phyloP scores from a whole-genome alignment of 2,888 invertebrate genomes.

The Gastracanthus pulcherrimus region DNA sequence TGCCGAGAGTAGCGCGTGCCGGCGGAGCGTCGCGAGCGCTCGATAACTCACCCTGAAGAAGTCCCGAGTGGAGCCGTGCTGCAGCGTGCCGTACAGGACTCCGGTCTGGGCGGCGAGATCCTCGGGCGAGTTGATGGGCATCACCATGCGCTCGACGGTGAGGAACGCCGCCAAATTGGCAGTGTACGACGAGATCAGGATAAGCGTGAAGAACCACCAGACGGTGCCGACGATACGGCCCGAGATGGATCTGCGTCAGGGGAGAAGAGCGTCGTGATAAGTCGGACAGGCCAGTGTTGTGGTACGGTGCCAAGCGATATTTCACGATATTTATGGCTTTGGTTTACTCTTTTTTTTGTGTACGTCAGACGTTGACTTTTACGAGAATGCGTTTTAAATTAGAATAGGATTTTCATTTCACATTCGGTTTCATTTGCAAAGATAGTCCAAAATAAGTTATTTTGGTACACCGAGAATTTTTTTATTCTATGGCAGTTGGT shows the following conservation, averaged over 20 bases:
- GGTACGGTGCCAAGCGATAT: not conserved
- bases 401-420: no score
- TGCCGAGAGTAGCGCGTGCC: no score
- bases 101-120: slow-evolving; percentile 95
- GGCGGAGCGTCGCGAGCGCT: not conserved
- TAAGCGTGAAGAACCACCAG: slow-evolving; percentile 99
- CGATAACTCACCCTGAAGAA: slow-evolving; percentile 86
- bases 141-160: slow-evolving; percentile 96
- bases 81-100: slow-evolving; percentile 92
- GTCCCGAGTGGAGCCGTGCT: slow-evolving; percentile 89
- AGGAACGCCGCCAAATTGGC: slow-evolving; percentile 99
- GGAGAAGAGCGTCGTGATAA: slow-evolving; percentile 1
- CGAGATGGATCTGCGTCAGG: slow-evolving; percentile 85
- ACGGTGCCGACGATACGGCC: slow-evolving; percentile 98
- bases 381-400: no score
- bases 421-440: no score
- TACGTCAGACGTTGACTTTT: no score
- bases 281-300: not conserved
- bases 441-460: no score
- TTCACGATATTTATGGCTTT: not conserved
- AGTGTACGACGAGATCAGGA: slow-evolving; percentile 98
- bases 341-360: no score
- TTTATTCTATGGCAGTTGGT: no score
- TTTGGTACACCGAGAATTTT: no score
- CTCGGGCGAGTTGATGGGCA: slow-evolving; percentile 95